Evolutionary conservation across 2,888 invertebrate genomes (phyloP), one percentile per base, ranked within the genome.

Genomic region (Ommatoiulus sabulosus): DNA sequence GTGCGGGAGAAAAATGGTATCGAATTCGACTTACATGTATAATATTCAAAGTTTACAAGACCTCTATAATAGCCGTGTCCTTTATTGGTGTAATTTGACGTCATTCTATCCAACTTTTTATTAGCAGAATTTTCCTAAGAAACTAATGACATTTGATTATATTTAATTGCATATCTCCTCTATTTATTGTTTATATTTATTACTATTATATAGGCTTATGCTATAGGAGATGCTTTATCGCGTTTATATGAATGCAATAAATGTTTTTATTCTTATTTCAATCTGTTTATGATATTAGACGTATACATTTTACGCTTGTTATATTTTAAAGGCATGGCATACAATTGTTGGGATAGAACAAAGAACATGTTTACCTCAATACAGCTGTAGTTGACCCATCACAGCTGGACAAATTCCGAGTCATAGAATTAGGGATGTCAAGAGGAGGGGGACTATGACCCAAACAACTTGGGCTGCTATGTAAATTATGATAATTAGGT

Each of bases 41-140:
- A 8, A 72, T 72, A 72, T 72, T 72, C 72, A 72, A 10, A 20
- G 24, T 72, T 72, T 72, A 24, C 72, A 3, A 72, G 72, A 72
- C 80, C 35, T 80, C 35, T 35, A 2, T 35, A 24, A 24, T 80
- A 80, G 35, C 80, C 12, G 20, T 72, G 10, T 24, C 20, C 72
- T 72, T 80, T 80, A 80, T 80, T 80, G 80, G 80, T 80, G 80
- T 80, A 80, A 80, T 80, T 80, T 80, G 80, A 80, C 80, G 80
- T 80, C 80, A 80, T 35, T 10, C 72, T 12, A 24, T 72, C 10
- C 52, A 72, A 72, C n/a, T 80, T 80, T 80, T 80, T 80, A 80
- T 43, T 80, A 15, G 80, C 80, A 80, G 35, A 15, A 80, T 80
- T 80, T 80, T 80, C 35, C 15, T 80, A 35, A 43, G 80, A 80